phyloP scores from a whole-genome alignment of 2,888 invertebrate species.

The Hemicrepidius hirtus region DNA sequence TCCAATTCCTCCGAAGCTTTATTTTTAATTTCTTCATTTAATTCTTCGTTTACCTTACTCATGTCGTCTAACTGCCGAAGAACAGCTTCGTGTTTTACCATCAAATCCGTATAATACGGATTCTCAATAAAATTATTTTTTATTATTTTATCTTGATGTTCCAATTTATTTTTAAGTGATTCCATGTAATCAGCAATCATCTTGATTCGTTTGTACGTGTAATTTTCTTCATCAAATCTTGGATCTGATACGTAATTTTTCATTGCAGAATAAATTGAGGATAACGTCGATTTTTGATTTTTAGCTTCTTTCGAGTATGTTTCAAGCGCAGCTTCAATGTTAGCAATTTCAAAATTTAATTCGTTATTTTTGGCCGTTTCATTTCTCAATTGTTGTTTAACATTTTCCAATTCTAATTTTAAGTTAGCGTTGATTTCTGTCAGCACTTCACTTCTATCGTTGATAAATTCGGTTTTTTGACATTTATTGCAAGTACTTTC shows the following conservation, averaged over 20 bases:
- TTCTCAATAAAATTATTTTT: slow-evolving; percentile 46
- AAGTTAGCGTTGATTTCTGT: slow-evolving; percentile 41
- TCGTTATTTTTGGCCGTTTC: slow-evolving; percentile 39
- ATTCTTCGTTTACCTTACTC: slow-evolving; percentile 39
- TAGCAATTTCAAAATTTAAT: slow-evolving; percentile 45
- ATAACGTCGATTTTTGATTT: slow-evolving; percentile 29
- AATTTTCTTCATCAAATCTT: slow-evolving; percentile 18
- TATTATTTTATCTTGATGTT: slow-evolving; percentile 45
- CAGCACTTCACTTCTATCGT: slow-evolving; percentile 41
- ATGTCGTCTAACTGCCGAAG: slow-evolving; percentile 35
- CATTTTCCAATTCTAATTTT: slow-evolving; percentile 36
- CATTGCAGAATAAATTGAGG: slow-evolving; percentile 36
- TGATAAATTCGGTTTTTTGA: slow-evolving; percentile 23
- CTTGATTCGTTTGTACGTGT: slow-evolving; percentile 41
- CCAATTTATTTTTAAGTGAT: slow-evolving; percentile 39
- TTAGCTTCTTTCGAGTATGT: slow-evolving; percentile 42
- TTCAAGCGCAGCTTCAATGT: slow-evolving; percentile 41
- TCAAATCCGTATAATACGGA: slow-evolving; percentile 42
- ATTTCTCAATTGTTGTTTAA: slow-evolving; percentile 32
- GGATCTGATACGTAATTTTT: slow-evolving; percentile 26
- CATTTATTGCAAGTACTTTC: slow-evolving; percentile 24
- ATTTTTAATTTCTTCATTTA: slow-evolving; percentile 33
- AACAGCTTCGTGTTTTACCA: slow-evolving; percentile 32
- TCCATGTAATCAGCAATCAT: slow-evolving; percentile 43
- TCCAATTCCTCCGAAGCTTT: slow-evolving; percentile 36